A percentile compares a stretch with the other conserved stretches of the same genome.
These are phyloP conservation scores for Stenodema calcarata DNA, from an alignment of 2,888 invertebrate species.

Conservation along the genomic window DNA sequence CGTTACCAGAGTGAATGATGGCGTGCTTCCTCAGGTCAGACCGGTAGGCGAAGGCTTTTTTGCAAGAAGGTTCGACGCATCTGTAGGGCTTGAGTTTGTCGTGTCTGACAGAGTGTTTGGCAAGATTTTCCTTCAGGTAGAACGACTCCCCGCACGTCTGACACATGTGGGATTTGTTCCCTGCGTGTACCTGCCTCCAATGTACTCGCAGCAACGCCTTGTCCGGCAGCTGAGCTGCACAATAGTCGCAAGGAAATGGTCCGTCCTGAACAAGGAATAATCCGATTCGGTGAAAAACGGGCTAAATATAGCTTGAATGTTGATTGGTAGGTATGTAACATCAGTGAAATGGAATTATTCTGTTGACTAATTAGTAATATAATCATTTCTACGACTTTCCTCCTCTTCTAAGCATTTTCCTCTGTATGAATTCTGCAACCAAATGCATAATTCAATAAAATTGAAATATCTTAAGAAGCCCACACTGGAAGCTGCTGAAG, in stretches of 20 bases:
- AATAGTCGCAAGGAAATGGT: slow-evolving; percentile 57
- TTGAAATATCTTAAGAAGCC: too few species aligned
- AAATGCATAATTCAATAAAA: too few species aligned
- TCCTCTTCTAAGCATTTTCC: too few species aligned
- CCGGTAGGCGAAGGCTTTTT: slow-evolving; percentile 69
- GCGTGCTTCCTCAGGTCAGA: slow-evolving; percentile 58
- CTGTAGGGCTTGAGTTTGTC: slow-evolving; percentile 69
- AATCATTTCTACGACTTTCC: too few species aligned
- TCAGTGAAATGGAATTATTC: too few species aligned
- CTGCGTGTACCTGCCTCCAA: slow-evolving; percentile 56
- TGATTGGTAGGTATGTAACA: too few species aligned
- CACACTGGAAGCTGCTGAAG: too few species aligned
- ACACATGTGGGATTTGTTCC: slow-evolving; percentile 56
- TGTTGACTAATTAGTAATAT: too few species aligned
- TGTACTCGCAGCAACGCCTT: slow-evolving; percentile 56
- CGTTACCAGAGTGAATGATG: slow-evolving; percentile 65
- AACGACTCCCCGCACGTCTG: slow-evolving; percentile 66
- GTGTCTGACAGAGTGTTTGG: slow-evolving; percentile 69
- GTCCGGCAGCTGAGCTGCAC: slow-evolving; percentile 55
- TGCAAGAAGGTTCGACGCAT: slow-evolving; percentile 66
- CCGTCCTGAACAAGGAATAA: slow-evolving; percentile 51
- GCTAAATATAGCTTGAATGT: too few species aligned
- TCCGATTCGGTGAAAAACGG: background rate
- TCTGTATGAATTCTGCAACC: too few species aligned
- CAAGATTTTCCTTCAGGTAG: slow-evolving; percentile 70